These are phyloP conservation scores for Aleiodes sp. DNA, from an alignment of 1,140 invertebrate species.

Conservation along the genomic window DNA sequence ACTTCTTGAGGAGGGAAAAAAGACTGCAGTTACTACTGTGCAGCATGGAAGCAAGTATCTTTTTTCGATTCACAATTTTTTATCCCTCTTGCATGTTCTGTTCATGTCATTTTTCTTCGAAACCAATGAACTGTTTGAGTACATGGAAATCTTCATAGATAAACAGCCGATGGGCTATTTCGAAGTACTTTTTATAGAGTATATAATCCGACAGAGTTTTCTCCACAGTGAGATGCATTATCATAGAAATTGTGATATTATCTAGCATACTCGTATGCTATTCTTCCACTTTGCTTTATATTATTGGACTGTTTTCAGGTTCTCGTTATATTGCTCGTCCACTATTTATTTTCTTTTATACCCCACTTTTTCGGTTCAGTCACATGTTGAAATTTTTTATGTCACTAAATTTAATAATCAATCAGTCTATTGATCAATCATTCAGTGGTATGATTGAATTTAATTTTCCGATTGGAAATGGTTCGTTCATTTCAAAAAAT, in stretches of 20 bases:
- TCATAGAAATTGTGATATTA: slow-evolving; percentile 51
- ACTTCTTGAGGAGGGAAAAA: background rate
- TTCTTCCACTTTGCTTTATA: too few relatives aligned
- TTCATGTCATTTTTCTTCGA: background rate
- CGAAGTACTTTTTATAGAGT: background rate
- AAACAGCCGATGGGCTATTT: background rate
- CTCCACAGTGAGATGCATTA: slow-evolving; percentile 40
- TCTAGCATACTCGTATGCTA: slow-evolving; percentile 34
- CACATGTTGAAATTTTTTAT: too few relatives aligned
- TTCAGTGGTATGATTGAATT: too few relatives aligned
- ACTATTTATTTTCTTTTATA: too few relatives aligned
- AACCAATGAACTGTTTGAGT: background rate
- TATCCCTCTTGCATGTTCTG: background rate
- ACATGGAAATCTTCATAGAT: background rate
- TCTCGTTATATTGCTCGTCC: too few relatives aligned
- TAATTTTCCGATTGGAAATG: too few relatives aligned
- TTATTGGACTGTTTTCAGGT: too few relatives aligned
- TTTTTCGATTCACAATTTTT: background rate
- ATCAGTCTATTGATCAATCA: too few relatives aligned
- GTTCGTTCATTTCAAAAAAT: too few relatives aligned
- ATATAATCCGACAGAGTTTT: too few relatives aligned
- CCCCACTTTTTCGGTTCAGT: too few relatives aligned
- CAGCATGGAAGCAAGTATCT: background rate
- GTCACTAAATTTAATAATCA: too few relatives aligned
- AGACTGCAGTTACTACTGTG: background rate